Evolutionary conservation across 2,888 invertebrate species (phyloP), one percentile per base, ranked within the genome.

Genomic region (Oeneis ivallda): DNA sequence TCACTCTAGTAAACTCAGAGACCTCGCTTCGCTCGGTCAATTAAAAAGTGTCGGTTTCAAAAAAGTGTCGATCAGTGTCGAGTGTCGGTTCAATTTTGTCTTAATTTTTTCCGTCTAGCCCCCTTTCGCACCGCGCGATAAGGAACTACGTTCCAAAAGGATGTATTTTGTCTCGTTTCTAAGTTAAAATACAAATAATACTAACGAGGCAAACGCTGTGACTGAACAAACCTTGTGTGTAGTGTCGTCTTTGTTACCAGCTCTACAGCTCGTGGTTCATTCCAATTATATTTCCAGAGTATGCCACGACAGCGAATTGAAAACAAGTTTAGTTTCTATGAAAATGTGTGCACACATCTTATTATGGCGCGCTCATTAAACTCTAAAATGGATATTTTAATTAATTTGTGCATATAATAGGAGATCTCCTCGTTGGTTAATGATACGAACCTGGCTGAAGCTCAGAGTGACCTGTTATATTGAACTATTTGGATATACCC

Each of bases 281-380:
- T 70, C 68, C 73, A 74, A 71, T 74, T 72, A 71, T 71, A 69
- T 65, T 69, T 66, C 65, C 68, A 62, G 64, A 71, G 71, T 53
- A 66, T 15, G 37, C 56, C 34, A 17, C 26, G 45, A 57, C 65
- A 54, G 52, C 52, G 58, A 62, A 62, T 50, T 52, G 52, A 67
- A 67, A 61, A 65, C 37, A 59, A 62, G 58, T 59, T 58, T 52
- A 49, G 59, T 65, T 65, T 1, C 26, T 53, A 62, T 65, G 49
- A 67, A 62, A 58, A 50, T 47, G 45, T 52, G 52, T 50, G 50
- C 49, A 52, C 52, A 56, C 34, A 64, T 34, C 37, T 54, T 59
- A 32, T 32, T 59, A 43, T 17, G 39, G 15, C 34, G 10, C 10
- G 9, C 62, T 58, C 45, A 56, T 56, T 56, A 56, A 53, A 53